Evolutionary conservation across 37 sponge, comb jelly and placozoan species (phyloP).

Genomic region (Haliclona indistincta): DNA sequence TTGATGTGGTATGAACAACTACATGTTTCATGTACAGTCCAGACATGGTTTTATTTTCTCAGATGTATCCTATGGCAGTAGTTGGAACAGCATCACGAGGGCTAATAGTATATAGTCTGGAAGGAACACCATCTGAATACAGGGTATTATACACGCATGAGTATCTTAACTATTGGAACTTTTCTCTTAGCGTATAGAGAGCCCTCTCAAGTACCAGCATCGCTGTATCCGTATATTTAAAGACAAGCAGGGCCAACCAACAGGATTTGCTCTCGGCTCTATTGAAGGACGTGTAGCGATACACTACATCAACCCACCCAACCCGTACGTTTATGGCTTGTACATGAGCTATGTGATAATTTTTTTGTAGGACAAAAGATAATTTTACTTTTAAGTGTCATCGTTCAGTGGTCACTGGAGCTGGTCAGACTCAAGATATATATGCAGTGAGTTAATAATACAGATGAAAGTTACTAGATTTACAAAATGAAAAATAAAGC

Average conservation of each 20-base stretch:
- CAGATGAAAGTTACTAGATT: too few relatives aligned
- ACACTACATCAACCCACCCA: slow-evolving; percentile 82
- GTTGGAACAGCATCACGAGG: slow-evolving; percentile 81
- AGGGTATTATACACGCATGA: slow-evolving; percentile 30
- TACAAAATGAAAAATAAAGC: too few relatives aligned
- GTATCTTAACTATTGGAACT: background rate
- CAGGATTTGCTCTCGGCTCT: slow-evolving; percentile 94
- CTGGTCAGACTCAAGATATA: slow-evolving; percentile 86
- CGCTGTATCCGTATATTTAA: slow-evolving; percentile 88
- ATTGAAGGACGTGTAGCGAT: slow-evolving; percentile 96
- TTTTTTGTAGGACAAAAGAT: slow-evolving; percentile 71
- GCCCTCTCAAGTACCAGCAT: slow-evolving; percentile 92
- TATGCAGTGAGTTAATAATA: slow-evolving; percentile 86
- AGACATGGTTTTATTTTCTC: background rate
- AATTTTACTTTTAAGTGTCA: slow-evolving; percentile 99
- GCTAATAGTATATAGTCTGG: slow-evolving; percentile 70
- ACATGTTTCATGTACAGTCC: background rate
- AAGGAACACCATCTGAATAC: slow-evolving; percentile 73
- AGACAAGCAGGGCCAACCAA: slow-evolving; percentile 88
- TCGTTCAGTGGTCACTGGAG: slow-evolving; percentile 55
- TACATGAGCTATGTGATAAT: background rate
- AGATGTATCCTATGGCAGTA: slow-evolving; percentile 84
- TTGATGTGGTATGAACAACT: slow-evolving; percentile 82
- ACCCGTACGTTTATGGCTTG: slow-evolving; percentile 64
- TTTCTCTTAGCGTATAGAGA: slow-evolving; percentile 73